Evolutionary conservation across 64 coral and sea anemone genomes (phyloP).

Genomic region (Stichodactyla mertensii): DNA sequence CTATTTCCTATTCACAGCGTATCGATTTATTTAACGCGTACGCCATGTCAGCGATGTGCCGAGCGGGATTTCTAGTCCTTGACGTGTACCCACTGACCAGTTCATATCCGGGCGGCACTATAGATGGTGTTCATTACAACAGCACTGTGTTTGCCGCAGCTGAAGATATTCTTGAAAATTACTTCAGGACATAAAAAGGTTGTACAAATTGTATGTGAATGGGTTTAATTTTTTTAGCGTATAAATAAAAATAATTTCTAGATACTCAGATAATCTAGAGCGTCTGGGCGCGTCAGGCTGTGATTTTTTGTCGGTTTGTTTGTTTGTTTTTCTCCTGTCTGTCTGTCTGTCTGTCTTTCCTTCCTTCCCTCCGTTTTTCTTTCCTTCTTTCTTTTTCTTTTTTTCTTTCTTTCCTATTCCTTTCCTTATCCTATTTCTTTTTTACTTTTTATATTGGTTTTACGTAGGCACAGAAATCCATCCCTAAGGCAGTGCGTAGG

Average conservation of each 20-base stretch:
- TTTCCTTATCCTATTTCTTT: no score
- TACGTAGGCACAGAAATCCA: no score
- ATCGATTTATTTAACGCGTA: slow-evolving; percentile 78
- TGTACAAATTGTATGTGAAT: neutral
- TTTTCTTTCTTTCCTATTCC: no score
- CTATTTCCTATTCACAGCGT: slow-evolving; percentile 29
- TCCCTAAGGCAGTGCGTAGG: no score
- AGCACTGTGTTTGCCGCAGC: slow-evolving; percentile 53
- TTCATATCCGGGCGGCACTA: slow-evolving; percentile 70
- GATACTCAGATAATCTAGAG: neutral
- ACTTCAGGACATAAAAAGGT: slow-evolving; percentile 38
- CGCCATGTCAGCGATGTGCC: slow-evolving; percentile 67
- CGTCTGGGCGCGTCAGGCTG: no score
- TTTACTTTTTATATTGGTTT: no score
- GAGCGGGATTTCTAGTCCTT: slow-evolving; percentile 62
- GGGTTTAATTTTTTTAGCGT: neutral
- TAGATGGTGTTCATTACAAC: slow-evolving; percentile 71
- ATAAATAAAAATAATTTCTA: neutral
- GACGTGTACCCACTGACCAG: slow-evolving; percentile 75
- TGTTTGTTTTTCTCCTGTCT: no score
- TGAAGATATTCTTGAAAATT: slow-evolving; percentile 64
- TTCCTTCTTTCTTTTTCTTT: no score
- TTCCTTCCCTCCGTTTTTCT: no score
- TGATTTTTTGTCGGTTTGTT: no score
- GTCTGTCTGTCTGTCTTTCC: no score